A percentile compares a stretch with the other conserved stretches of the same genome.
phyloP scores from a whole-genome alignment of 2,888 invertebrate species.

The Tribolium freemani region DNA sequence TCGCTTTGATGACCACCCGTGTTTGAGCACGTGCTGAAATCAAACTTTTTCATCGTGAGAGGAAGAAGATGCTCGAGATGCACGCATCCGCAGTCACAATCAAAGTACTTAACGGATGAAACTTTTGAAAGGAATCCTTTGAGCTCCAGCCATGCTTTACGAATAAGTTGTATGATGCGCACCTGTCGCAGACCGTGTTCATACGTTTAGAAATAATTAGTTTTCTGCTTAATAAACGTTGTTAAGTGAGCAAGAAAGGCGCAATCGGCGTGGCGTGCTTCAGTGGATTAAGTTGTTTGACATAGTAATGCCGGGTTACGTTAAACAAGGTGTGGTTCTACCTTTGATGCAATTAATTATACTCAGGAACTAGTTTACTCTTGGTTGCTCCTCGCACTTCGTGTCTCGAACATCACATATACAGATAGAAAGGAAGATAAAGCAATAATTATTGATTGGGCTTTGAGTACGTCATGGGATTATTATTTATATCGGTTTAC shows the following conservation, averaged over 20 bases:
- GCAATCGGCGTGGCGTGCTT: conserved; percentile 47
- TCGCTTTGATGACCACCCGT: conserved; percentile 29
- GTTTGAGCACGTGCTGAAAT: conserved; percentile 35
- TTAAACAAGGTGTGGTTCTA: conserved; percentile 52
- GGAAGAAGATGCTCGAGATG: conserved; percentile 36
- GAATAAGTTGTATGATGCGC: not conserved
- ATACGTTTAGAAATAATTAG: conserved; percentile 45
- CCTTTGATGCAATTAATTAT: conserved; percentile 53
- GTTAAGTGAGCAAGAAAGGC: conserved; percentile 47
- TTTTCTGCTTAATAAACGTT: conserved; percentile 45
- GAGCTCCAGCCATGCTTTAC: conserved; percentile 4
- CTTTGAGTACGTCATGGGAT: conserved; percentile 27
- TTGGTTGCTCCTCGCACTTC: conserved; percentile 50
- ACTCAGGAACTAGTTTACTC: conserved; percentile 50
- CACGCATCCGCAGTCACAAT: conserved; percentile 37
- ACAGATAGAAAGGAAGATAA: conserved; percentile 42
- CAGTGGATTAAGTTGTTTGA: conserved; percentile 54
- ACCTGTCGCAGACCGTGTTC: conserved; percentile 26
- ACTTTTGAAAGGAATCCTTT: conserved; percentile 10
- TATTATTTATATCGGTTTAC: conserved; percentile 12
- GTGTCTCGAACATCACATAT: conserved; percentile 44
- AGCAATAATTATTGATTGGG: conserved; percentile 43
- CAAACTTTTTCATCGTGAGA: conserved; percentile 23
- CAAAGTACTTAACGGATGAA: conserved; percentile 13
- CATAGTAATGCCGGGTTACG: conserved; percentile 52